Percentiles rank a stretch among this genome's conserved stretches.
These are phyloP conservation scores for Cryptoleucopteryx plumbea DNA, from an alignment of 2,113 vertebrate genomes.

Conservation along the genomic window DNA sequence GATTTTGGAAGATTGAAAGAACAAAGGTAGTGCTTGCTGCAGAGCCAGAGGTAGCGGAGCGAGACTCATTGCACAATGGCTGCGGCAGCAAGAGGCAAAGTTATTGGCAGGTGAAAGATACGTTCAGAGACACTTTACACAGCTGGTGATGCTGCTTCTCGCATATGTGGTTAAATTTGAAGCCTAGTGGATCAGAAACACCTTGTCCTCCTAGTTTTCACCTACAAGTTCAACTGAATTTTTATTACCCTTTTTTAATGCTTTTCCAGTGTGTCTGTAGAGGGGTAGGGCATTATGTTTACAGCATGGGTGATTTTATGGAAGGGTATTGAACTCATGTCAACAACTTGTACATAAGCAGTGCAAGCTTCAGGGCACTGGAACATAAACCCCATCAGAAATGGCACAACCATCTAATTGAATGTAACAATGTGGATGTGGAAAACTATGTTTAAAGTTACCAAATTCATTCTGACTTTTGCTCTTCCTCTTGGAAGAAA, in stretches of 20 bases:
- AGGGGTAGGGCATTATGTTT: not conserved
- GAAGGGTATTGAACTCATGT: not conserved
- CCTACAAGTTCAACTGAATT: not conserved
- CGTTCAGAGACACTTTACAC: not conserved
- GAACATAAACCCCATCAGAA: not conserved
- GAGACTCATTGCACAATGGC: not conserved
- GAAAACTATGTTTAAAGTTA: not conserved
- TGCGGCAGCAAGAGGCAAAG: not conserved
- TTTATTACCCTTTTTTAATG: not conserved
- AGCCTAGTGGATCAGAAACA: not conserved
- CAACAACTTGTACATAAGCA: not conserved
- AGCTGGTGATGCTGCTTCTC: not conserved
- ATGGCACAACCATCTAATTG: not conserved
- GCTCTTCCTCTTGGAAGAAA: not conserved
- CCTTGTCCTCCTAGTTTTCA: not conserved
- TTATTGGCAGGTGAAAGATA: not conserved
- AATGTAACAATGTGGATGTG: not conserved
- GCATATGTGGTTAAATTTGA: not conserved
- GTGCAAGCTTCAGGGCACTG: not conserved
- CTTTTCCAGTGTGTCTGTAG: not conserved
- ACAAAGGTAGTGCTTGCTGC: not conserved
- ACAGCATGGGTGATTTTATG: not conserved
- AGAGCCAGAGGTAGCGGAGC: not conserved
- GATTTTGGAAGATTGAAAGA: not conserved
- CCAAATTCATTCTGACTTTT: not conserved